Evolutionary conservation across 2,888 invertebrate species (phyloP), one percentile per base, ranked within the genome.

Genomic region (Chorisops tibialis): DNA sequence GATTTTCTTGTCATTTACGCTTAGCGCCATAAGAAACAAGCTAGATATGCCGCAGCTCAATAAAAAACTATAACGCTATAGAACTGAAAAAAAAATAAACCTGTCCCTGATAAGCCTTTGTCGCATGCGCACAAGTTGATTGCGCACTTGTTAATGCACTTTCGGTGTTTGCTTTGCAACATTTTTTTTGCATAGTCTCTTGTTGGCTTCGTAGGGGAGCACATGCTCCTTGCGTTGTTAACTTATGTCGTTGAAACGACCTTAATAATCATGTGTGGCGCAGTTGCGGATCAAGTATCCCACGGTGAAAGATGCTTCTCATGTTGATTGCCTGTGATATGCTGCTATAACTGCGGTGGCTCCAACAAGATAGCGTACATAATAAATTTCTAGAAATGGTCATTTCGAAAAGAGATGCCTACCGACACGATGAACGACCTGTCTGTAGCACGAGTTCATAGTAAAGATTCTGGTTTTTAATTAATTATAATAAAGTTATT

Each of bases 271-370:
- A 43, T 24, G 41, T 54, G 24, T 54, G 41, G 54, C 41, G 54
- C 54, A 14, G 43, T 43, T 54, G 30, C n/a, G 24, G n/a, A 43
- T 54, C 14, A 22, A 54, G 37, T 43, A 54, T 54, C 54, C 43
- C 54, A 54, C 54, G 54, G 43, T 54, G 54, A 43, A 43, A 41
- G 43, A 43, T 16, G 54, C 5, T 43, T 54, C 54, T 54, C 54
- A 39, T 54, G 41, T 18, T 43, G 54, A 43, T 54, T 38, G 7
- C 22, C 12, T 30, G 30, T 30, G 3, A 30, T 19, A 18, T 45
- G 45, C 18, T 18, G 45, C 18, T 18, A 7, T 45, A 45, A 7
- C 7, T 45, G 14, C 19, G 30, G 30, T 30, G 30, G 30, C 18
- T 45, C 16, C 16, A 45, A 14, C 16, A 19, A 7, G 24, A 12